A percentile compares a stretch with the other conserved stretches of the same genome.
Conservation (phyloP, 2,888 invertebrate species). For the Acrobasis repandana region DNA sequence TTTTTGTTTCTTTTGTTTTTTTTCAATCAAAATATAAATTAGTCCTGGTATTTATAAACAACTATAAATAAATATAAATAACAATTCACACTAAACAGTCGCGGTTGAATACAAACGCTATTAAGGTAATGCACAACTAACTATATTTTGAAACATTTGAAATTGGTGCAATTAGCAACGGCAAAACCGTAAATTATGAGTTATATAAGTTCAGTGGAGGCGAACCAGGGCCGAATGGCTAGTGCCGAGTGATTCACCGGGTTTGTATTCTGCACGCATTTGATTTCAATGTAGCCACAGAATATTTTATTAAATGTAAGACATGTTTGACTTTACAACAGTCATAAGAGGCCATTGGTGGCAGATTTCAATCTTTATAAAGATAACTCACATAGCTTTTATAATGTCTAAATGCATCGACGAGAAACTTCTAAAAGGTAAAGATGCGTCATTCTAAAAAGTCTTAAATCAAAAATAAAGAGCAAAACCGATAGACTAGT, state of each 20-base stretch:
- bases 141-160: constrained; percentile 16
- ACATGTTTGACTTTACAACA: not conserved
- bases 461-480: too few species aligned
- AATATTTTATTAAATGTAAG: not conserved
- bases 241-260: constrained; percentile 11
- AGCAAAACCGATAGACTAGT: too few species aligned
- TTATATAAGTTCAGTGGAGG: constrained; percentile 16
- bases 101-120: constrained; percentile 1
- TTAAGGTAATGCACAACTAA: constrained; percentile 11
- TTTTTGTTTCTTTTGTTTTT: too few species aligned
- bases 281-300: not conserved
- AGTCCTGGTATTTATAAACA: too few species aligned
- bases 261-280: constrained; percentile 2
- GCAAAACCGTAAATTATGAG: constrained; percentile 17
- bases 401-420: too few species aligned
- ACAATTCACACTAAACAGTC: constrained; percentile 13
- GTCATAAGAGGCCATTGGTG: not conserved
- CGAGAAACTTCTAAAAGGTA: too few species aligned
- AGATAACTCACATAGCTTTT: too few species aligned
- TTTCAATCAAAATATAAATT: too few species aligned
- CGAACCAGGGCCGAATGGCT: not conserved
- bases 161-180: constrained; percentile 15
- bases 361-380: too few species aligned
- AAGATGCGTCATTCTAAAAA: too few species aligned
- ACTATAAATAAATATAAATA: too few species aligned